Evolutionary conservation across 2,797 vertebrate genomes (phyloP), one percentile per base, ranked within the genome.

Genomic region (Hapalemur alaotrensis): DNA sequence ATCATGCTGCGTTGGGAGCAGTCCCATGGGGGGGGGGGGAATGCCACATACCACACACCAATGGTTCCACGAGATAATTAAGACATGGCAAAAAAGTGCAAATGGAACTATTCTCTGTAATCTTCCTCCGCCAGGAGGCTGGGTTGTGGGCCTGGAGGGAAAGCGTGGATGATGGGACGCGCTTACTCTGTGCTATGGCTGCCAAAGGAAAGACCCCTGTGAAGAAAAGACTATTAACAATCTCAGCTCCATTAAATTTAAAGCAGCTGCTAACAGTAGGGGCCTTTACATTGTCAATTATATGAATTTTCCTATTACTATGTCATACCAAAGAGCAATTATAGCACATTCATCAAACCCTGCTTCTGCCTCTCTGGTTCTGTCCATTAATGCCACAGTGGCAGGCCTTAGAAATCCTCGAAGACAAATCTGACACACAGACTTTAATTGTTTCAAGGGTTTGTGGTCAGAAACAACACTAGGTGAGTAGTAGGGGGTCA

Each of bases 221-320:
- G 97, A 98, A 96, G 98, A 97, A 96, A 98, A 97, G 93, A 96
- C 97, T 96, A 98, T 98, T 98, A 98, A 97, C 97, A 97, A 97
- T 97, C 97, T 97, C 93, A 65, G 97, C 97, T 97, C 97, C 98
- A 98, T 98, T 98, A 98, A 97, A 98, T 97, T 97, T 97, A 98
- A 97, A 97, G 97, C 98, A 98, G 98, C 98, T 98, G 97, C 97
- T 98, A 98, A 96, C 98, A 97, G 97, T 98, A 89, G 98, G 98
- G 79, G 96, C 95, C 98, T 98, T 97, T 97, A 93, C 94, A 97
- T 97, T 97, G 94, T 97, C 97, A 97, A 98, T 98, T 97, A 97
- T 96, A 97, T 96, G 98, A 98, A 98, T 97, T 98, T 98, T 97
- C 97, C 96, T 96, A 98, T 97, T 97, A 97, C 95, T 96, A 87